phyloP scores from a whole-genome alignment of 2,113 vertebrate genomes.

The Corythornis vintsioides region DNA sequence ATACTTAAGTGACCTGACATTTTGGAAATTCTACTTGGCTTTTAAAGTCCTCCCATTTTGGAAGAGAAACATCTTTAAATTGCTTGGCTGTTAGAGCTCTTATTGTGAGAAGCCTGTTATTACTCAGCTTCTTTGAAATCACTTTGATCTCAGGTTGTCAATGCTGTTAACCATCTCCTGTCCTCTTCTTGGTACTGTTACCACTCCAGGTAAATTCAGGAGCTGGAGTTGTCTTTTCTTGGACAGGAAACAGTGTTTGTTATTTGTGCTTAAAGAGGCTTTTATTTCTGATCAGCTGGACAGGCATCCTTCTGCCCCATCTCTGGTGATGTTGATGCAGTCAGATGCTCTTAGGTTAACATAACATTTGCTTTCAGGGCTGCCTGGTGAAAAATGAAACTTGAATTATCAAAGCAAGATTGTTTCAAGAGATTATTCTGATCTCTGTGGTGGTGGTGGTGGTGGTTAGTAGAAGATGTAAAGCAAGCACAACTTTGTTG shows the following conservation, averaged over 20 bases:
- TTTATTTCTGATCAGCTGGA: neutral
- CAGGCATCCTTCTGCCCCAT: neutral
- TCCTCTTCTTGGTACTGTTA: neutral
- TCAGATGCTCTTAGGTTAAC: neutral
- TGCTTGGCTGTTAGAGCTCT: neutral
- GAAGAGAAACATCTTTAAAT: neutral
- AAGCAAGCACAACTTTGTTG: neutral
- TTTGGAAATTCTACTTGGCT: slow-evolving; percentile 16
- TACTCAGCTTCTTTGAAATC: neutral
- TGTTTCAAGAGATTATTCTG: neutral
- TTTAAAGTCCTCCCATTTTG: neutral
- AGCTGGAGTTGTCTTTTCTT: neutral
- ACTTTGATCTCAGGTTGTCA: neutral
- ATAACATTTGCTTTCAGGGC: neutral
- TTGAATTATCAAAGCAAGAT: neutral
- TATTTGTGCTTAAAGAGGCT: neutral
- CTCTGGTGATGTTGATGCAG: neutral
- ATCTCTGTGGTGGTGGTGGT: neutral
- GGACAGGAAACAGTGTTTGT: neutral
- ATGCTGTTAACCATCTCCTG: neutral
- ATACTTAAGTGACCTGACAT: neutral
- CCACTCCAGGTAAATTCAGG: neutral
- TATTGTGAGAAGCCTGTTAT: neutral
- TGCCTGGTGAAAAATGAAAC: neutral
- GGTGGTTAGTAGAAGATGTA: neutral